phyloP scores from a whole-genome alignment of 2,888 invertebrate genomes.

The Polydrusus tereticollis region DNA sequence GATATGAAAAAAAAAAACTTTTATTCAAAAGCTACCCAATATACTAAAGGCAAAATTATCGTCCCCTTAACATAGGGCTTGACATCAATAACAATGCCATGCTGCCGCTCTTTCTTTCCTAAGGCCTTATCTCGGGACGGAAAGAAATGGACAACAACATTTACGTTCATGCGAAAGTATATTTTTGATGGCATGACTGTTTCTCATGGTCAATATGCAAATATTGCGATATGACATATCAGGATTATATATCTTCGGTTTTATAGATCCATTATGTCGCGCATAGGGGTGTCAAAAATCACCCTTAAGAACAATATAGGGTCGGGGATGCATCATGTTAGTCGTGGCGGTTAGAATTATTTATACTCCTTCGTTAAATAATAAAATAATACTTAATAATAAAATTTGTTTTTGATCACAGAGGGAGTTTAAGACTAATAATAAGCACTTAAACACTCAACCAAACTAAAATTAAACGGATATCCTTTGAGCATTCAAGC shows the following conservation, averaged over 20 bases:
- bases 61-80: constrained; percentile 26
- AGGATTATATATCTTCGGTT: constrained; percentile 48
- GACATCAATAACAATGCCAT: constrained; percentile 18
- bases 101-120: neutral
- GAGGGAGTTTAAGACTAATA: too few species aligned
- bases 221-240: constrained; percentile 44
- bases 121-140: neutral
- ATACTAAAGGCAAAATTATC: constrained; percentile 45
- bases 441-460: neutral
- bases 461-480: constrained; percentile 4
- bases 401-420: too few species aligned
- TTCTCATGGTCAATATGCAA: constrained; percentile 51
- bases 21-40: constrained; percentile 42
- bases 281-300: constrained; percentile 34
- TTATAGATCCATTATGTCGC: constrained; percentile 45
- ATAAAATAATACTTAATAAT: too few species aligned
- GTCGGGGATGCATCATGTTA: neutral
- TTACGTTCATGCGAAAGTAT: neutral
- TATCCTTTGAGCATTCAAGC: constrained; percentile 12
- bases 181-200: constrained; percentile 38
- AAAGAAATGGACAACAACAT: constrained; percentile 1
- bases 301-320: constrained; percentile 42
- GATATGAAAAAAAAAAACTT: constrained; percentile 42
- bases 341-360: too few species aligned
- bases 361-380: too few species aligned